Conservation (phyloP, 1,140 invertebrate genomes). For the Dreissena polymorpha region DNA sequence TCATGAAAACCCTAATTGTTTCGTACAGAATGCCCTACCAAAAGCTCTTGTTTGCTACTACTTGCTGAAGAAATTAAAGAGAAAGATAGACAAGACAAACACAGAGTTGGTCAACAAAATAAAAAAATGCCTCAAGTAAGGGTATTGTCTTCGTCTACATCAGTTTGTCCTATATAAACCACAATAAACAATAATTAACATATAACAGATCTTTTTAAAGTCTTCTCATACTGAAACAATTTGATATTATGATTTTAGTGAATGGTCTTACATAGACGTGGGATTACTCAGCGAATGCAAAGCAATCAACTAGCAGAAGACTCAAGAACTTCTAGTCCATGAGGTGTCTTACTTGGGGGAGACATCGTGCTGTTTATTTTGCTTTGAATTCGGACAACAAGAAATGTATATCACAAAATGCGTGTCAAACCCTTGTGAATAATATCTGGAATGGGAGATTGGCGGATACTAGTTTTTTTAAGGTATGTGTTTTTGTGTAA, state of each 20-base stretch:
- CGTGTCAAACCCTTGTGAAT: constrained; percentile 77
- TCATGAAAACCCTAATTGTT: too few relatives aligned
- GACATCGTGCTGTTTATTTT: constrained; percentile 71
- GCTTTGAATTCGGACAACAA: constrained; percentile 77
- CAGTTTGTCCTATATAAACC: background rate
- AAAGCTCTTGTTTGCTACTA: background rate
- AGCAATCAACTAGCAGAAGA: constrained; percentile 70
- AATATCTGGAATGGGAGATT: constrained; percentile 78
- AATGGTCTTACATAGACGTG: constrained; percentile 73
- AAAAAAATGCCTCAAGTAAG: background rate
- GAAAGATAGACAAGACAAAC: background rate
- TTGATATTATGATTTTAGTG: constrained; percentile 54
- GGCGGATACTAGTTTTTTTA: constrained; percentile 62
- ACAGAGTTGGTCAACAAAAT: background rate
- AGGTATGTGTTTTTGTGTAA: constrained; percentile 49
- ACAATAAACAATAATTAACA: background rate
- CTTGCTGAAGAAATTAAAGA: background rate
- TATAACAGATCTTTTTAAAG: background rate
- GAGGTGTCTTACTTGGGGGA: constrained; percentile 73
- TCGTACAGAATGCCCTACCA: background rate
- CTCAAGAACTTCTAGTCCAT: constrained; percentile 72
- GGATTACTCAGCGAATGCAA: constrained; percentile 77
- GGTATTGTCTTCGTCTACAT: background rate
- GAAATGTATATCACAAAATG: constrained; percentile 75
- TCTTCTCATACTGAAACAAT: background rate